Conservation (phyloP, 2,888 invertebrate genomes). For the Dasypolia templi region DNA sequence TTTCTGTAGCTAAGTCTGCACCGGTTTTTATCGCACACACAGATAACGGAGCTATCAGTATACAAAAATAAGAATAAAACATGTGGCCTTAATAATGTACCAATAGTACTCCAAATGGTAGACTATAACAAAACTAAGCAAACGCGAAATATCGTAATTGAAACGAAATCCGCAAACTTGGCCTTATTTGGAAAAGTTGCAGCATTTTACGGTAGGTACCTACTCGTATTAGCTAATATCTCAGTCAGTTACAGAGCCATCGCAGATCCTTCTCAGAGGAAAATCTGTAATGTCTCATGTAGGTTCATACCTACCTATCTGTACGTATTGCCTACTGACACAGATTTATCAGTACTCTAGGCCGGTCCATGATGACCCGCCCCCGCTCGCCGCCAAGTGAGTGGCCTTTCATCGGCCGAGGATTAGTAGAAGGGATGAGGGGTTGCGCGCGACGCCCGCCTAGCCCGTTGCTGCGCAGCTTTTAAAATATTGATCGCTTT, state of each 20-base stretch:
- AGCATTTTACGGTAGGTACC: no score
- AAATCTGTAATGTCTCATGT: neutral
- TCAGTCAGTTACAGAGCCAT: neutral
- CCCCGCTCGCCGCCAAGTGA: neutral
- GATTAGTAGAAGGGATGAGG: conserved; percentile 21
- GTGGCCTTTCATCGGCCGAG: conserved; percentile 1
- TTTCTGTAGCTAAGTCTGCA: no score
- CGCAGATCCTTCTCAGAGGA: neutral
- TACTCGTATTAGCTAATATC: no score
- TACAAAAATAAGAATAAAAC: no score
- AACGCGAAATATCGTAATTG: no score
- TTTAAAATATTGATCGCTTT: conserved; percentile 46
- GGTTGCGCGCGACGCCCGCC: conserved; percentile 24
- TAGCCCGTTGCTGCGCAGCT: conserved; percentile 37
- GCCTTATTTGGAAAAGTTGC: no score
- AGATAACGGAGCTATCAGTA: no score
- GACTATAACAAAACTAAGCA: no score
- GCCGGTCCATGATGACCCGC: neutral
- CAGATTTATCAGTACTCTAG: neutral
- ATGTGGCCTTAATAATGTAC: no score
- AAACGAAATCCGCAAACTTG: no score
- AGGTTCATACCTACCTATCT: neutral
- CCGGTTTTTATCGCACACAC: no score
- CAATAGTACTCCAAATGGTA: no score
- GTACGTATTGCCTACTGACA: neutral